Percentiles rank a stretch among this genome's conserved stretches.
Evolutionary conservation across 2,113 vertebrate genomes (phyloP).

Genomic region (Smithornis capensis): DNA sequence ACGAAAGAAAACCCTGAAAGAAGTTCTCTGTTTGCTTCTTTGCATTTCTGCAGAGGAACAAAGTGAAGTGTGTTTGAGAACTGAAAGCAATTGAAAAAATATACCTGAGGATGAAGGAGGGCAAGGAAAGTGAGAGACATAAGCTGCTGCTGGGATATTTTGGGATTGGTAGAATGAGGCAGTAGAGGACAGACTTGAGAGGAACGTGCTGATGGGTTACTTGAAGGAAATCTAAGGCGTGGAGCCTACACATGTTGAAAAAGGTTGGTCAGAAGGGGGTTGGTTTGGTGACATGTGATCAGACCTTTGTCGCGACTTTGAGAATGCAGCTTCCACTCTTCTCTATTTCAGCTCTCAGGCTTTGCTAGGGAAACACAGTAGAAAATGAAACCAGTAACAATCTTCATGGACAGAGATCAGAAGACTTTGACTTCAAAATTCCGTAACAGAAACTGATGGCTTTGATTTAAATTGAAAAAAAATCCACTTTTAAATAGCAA

Average conservation of each 20-base stretch:
- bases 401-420: neutral
- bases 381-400: neutral
- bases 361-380: neutral
- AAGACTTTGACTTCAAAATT: neutral
- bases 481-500: neutral
- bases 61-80: neutral
- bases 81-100: neutral
- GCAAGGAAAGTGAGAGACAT: neutral
- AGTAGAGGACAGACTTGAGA: neutral
- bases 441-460: neutral
- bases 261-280: neutral
- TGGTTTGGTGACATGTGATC: neutral
- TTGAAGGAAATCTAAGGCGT: neutral
- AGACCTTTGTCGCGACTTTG: rapidly evolving
- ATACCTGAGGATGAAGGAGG: neutral
- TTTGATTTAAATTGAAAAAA: neutral
- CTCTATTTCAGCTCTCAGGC: neutral
- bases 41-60: neutral
- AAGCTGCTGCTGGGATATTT: neutral
- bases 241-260: rapidly evolving
- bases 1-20: neutral
- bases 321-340: neutral
- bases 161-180: neutral
- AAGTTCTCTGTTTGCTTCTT: neutral
- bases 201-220: neutral